Conservation (phyloP, 2,797 vertebrate genomes). For the Tragelaphus eurycerus region DNA sequence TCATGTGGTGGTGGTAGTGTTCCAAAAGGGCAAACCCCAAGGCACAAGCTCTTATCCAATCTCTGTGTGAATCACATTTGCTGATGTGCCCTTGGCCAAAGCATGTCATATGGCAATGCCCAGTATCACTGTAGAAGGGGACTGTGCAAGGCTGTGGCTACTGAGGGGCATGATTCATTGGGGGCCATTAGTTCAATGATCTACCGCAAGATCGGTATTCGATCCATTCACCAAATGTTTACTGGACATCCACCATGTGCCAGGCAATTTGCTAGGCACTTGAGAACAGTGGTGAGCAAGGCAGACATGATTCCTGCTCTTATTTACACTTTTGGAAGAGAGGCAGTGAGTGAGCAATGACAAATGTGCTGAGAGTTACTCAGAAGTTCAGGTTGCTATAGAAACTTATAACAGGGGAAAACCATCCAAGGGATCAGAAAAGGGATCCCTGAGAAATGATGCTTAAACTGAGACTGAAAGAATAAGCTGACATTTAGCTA, state of each 20-base stretch:
- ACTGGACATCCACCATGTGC: not conserved
- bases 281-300: not conserved
- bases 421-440: not conserved
- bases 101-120: not conserved
- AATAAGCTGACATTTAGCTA: not conserved
- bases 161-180: not conserved
- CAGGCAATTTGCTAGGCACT: not conserved
- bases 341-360: not conserved
- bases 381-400: not conserved
- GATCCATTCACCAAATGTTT: not conserved
- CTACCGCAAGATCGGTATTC: not conserved
- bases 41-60: not conserved
- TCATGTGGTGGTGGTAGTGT: not conserved
- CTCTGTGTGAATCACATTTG: not conserved
- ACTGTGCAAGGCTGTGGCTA: not conserved
- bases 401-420: conserved; percentile 2
- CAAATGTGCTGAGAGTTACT: not conserved
- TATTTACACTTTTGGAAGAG: not conserved
- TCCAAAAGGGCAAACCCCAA: not conserved
- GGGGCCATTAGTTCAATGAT: not conserved
- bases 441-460: not conserved
- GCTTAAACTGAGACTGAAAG: conserved; percentile 7
- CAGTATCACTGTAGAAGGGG: not conserved
- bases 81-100: not conserved
- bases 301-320: not conserved